These are phyloP conservation scores for Stenchaetothrips biformis DNA, from an alignment of 2,888 invertebrate genomes.

Conservation along the genomic window DNA sequence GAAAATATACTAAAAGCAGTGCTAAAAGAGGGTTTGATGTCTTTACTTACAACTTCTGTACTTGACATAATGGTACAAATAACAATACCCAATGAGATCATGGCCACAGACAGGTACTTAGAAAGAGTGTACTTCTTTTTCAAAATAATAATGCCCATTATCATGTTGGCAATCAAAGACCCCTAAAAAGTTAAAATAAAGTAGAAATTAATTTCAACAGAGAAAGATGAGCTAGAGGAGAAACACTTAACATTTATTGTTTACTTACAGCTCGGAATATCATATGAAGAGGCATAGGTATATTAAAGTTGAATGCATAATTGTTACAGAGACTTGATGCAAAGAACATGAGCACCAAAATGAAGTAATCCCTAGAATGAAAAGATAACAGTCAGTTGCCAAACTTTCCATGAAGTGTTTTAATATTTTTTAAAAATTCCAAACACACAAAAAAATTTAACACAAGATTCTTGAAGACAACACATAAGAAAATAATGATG, in stretches of 20 bases:
- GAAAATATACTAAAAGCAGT: constrained; percentile 32
- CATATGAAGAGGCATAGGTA: constrained; percentile 97
- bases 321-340: constrained; percentile 87
- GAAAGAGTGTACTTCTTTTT: constrained; percentile 73
- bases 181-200: constrained; percentile 57
- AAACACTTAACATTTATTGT: constrained; percentile 8
- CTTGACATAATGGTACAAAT: constrained; percentile 86
- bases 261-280: constrained; percentile 86
- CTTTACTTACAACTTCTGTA: constrained; percentile 52
- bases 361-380: constrained; percentile 62
- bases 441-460: not conserved
- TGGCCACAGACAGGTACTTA: constrained; percentile 85
- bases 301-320: constrained; percentile 92
- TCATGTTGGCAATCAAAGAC: constrained; percentile 92
- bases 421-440: constrained; percentile 10
- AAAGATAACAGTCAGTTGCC: constrained; percentile 30
- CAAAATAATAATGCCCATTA: constrained; percentile 86
- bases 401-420: constrained; percentile 26
- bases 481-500: constrained; percentile 27
- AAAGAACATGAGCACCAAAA: constrained; percentile 86
- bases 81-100: constrained; percentile 90
- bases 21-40: not conserved
- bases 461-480: not conserved
- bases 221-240: constrained; percentile 27
- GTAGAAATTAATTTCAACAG: constrained; percentile 27